phyloP scores from a whole-genome alignment of 1,140 invertebrate species.

The Mamestra configurata region DNA sequence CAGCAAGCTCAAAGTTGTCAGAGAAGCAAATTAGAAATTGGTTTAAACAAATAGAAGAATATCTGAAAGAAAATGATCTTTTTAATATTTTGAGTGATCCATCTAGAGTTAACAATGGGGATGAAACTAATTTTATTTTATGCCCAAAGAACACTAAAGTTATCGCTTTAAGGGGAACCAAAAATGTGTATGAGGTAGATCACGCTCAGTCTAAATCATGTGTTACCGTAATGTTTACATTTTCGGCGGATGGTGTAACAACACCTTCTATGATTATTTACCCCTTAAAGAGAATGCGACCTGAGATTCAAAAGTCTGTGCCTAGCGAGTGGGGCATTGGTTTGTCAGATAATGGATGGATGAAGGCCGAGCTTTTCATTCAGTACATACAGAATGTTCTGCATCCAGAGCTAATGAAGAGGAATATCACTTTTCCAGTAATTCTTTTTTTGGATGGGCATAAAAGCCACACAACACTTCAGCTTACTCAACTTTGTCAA shows the following conservation, averaged over 20 bases:
- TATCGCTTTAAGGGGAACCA: constrained; percentile 63
- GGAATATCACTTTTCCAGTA: constrained; percentile 63
- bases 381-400: constrained; percentile 69
- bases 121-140: constrained; percentile 72
- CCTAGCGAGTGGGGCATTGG: constrained; percentile 62
- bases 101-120: constrained; percentile 63
- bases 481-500: constrained; percentile 63
- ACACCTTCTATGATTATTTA: constrained; percentile 61
- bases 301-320: constrained; percentile 46
- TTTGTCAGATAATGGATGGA: constrained; percentile 66
- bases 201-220: constrained; percentile 60
- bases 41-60: constrained; percentile 72
- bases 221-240: constrained; percentile 66
- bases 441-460: constrained; percentile 76
- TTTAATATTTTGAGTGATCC: constrained; percentile 48
- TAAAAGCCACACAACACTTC: constrained; percentile 64
- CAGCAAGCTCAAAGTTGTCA: constrained; percentile 64
- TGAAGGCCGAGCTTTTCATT: constrained; percentile 70
- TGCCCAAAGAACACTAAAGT: constrained; percentile 66
- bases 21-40: constrained; percentile 68
- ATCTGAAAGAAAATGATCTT: constrained; percentile 56
- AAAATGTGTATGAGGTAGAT: constrained; percentile 67
- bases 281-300: constrained; percentile 55
- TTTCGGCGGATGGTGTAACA: constrained; percentile 59
- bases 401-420: constrained; percentile 57